These are phyloP conservation scores for Eupithecia abbreviata DNA, from an alignment of 2,888 invertebrate species.

Conservation along the genomic window DNA sequence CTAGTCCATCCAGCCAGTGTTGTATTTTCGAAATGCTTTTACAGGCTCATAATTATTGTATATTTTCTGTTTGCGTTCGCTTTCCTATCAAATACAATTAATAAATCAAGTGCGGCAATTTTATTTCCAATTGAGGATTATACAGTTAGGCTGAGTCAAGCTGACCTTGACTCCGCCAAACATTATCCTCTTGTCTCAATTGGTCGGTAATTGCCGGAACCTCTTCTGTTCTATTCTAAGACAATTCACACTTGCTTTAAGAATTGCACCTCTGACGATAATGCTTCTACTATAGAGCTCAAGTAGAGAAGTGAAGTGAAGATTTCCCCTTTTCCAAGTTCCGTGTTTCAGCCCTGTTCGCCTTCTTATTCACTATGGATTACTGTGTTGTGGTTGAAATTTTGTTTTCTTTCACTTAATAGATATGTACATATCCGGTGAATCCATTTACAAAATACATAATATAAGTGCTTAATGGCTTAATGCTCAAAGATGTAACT, in stretches of 20 bases:
- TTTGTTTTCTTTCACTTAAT: not conserved
- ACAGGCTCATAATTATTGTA: not conserved
- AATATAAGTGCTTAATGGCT: not conserved
- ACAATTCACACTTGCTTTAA: constrained; percentile 77
- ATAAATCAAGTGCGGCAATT: constrained; percentile 72
- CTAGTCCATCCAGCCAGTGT: not conserved
- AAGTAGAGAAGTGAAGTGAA: not conserved
- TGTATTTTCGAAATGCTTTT: not conserved
- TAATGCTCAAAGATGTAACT: not conserved
- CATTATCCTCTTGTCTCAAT: constrained; percentile 84
- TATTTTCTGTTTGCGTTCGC: not conserved
- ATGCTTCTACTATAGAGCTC: not conserved
- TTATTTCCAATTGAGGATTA: constrained; percentile 70
- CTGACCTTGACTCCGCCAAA: constrained; percentile 44
- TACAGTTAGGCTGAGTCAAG: constrained; percentile 17
- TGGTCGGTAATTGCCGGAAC: constrained; percentile 78
- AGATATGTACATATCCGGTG: not conserved
- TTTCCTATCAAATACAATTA: constrained; percentile 39
- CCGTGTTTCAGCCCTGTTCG: not conserved
- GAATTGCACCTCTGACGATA: constrained; percentile 69
- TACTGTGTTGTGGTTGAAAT: not conserved
- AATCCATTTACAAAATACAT: constrained; percentile 24
- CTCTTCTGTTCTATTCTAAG: constrained; percentile 78
- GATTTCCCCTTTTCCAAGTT: not conserved
- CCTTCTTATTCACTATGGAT: not conserved